Evolutionary conservation across 2,797 vertebrate genomes (phyloP), one percentile per base, ranked within the genome.

Genomic region (Streptopelia turtur): DNA sequence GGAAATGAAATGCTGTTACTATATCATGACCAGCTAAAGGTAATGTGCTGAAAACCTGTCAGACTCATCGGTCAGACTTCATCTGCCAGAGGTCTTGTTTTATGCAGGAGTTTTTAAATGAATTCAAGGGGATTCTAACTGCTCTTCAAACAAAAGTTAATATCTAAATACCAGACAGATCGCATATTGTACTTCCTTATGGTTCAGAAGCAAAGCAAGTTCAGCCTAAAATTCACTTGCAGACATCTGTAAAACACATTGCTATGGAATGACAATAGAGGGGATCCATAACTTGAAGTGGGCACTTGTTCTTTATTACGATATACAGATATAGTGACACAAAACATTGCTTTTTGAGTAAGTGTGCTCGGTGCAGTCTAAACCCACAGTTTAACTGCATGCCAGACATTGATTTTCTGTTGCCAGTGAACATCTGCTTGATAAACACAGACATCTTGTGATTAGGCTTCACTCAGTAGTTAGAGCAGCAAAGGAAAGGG

Each of bases 241-340:
- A 47, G 72, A 97, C 98, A 98, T 98, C 97, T 98, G 98, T 79
- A 61, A 79, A 86, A 94, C 97, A 97, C 96, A 98, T 98, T 97
- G 79, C 89, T 94, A 27, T 84, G 96, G 91, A 95, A 93, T 96
- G 94, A 94, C 94, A 96, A 63, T 76, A 92, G 94, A 95, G 72
- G 72, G 84, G 80, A 96, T 94, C 91, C 88, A 65, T 90, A 94
- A 90, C 60, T 87, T 81, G 57, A 94, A 89, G 75, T 61, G 74
- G 74, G 57, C 37, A 74, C 88, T 94, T 94, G 69, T 76, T 96
- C 92, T 89, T 84, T 90, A 31, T 94, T 96, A 87, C 75, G 68
- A 93, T 89, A 87, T 92, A 87, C 71, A 90, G 87, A 94, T 87
- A 93, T 15, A 93, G 75, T 41, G 92, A 91, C 89, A 89, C 68